Base-by-base conservation (phyloP, 2,113 vertebrate species). In the Oreochromis aureus region DNA sequence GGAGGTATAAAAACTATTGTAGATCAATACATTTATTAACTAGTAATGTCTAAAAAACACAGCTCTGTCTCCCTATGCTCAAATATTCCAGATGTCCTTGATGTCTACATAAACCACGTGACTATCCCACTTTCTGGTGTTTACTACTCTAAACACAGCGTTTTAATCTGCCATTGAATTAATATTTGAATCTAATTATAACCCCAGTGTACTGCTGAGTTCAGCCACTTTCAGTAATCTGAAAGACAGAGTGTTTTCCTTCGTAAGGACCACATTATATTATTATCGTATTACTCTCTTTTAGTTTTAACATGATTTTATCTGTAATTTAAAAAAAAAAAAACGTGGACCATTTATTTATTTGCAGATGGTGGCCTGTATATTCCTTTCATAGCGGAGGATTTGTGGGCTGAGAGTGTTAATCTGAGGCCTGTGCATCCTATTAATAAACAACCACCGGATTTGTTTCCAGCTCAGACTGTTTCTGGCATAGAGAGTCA, bases 381-480 rank as follows among this genome's bases (percentile, higher is more conserved):
- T 63, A 63, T 63, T 63, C 4, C 30, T 34, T 63, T 34, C 59
- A 63, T 63, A 34, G 59, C 1, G 1, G 0, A 63, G 59, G 16
- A 34, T 63, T 34, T 63, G 59, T 34, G 59, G 59, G 32, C 59
- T 63, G 59, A 63, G 10, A 36, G 32, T 63, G 59, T 63, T 63
- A 63, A 36, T 63, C 32, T 63, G 32, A 0, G 32, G 32, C 59
- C 32, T 63, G 32, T 63, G 32, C 32, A 63, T 63, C 59, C 59
- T 36, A 34, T 61, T 61, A 61, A 36, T 63, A 36, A 63, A 63
- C 18, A 36, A 63, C 59, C 59, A 61, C 59, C 2, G 2, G 30
- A 36, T 39, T 66, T 66, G 61, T 66, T 66, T 66, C 61, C 18
- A 66, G 61, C 61, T 66, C 61, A 66, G 61, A 39, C 32, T 7